phyloP scores from a whole-genome alignment of 2,797 vertebrate species.

The Enteromius argenteus region DNA sequence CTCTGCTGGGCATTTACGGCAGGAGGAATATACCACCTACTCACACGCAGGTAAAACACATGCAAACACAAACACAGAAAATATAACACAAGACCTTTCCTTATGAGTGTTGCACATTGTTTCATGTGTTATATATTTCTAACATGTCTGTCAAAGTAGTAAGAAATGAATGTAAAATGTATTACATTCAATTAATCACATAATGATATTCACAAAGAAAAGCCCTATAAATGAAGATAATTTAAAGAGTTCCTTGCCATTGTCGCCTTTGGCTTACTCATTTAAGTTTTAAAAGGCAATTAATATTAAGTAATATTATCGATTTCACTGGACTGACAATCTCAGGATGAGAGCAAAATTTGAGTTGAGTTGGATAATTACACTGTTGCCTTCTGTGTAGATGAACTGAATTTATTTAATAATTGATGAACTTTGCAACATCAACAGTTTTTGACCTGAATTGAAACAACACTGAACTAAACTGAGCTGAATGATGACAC shows the following conservation, averaged over 20 bases:
- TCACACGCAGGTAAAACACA: slow-evolving; percentile 84
- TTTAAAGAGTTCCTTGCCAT: not conserved
- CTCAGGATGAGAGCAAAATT: not conserved
- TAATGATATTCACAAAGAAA: not conserved
- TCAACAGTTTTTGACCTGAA: not conserved
- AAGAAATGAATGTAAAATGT: not conserved
- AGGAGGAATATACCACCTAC: slow-evolving; percentile 89
- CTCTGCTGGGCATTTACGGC: slow-evolving; percentile 88
- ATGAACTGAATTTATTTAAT: not conserved
- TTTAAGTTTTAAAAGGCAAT: not conserved
- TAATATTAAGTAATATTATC: not conserved
- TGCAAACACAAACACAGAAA: slow-evolving; percentile 12
- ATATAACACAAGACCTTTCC: not conserved
- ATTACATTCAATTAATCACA: not conserved
- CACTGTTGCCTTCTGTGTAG: not conserved
- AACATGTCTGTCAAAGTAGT: not conserved
- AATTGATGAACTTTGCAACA: not conserved
- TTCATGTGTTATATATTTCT: not conserved
- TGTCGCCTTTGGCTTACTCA: not conserved
- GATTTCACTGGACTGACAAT: not conserved
- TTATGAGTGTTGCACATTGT: not conserved
- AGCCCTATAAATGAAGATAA: not conserved
- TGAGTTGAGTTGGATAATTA: not conserved
- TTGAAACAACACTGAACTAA: not conserved
- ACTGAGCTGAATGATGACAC: not conserved